Base-by-base conservation (phyloP, 2,113 vertebrate species). In the Tachuris rubrigastra region DNA sequence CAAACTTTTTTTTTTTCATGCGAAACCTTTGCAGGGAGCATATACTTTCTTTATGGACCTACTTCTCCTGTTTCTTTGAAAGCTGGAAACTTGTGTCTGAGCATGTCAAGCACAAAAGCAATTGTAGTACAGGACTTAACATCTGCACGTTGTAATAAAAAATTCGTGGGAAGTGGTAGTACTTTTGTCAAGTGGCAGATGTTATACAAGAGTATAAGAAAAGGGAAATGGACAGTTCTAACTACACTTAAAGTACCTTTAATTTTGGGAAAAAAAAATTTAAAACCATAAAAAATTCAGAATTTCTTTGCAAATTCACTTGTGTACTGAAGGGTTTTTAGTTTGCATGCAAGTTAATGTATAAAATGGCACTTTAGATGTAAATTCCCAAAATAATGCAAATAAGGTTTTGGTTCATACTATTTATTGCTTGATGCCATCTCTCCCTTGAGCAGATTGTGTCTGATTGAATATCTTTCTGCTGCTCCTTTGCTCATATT, bases 251-350 rank as follows among this genome's bases (percentile, higher is more conserved):
- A 6, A 46, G 9, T 58, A 19, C 30, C 18, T 85, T 56, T 90
- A 31, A 58, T 76, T 93, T 85, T 27, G 12, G 24, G 14, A 15
- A 8, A 2, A 50, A 58, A 88, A 74, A 4, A 0, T 41, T 39
- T 33, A 4, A 25, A 80, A 53, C 23, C 0, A 25, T 68, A 67
- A 67, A 60, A 60, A 55, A 10, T 0, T 4, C 1, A 50, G 13
- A 37, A 33, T 79, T 46, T 74, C 15, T 30, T 37, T 77, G 25
- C 58, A 67, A 77, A 76, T 78, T 85, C 10, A 58, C 31, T 31
- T 3, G 0, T 59, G n/a, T 2, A 21, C 28, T 35, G 6, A 67
- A 71, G 55, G 6, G 5, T 3, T 18, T 85, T 87, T 89, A 68
- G 6, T 76, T 89, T 90, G 21, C 23, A 12, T 53, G 25, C 13